Evolutionary conservation across 2,113 vertebrate species (phyloP).

Genomic region (Chloropsis cyanopogon): DNA sequence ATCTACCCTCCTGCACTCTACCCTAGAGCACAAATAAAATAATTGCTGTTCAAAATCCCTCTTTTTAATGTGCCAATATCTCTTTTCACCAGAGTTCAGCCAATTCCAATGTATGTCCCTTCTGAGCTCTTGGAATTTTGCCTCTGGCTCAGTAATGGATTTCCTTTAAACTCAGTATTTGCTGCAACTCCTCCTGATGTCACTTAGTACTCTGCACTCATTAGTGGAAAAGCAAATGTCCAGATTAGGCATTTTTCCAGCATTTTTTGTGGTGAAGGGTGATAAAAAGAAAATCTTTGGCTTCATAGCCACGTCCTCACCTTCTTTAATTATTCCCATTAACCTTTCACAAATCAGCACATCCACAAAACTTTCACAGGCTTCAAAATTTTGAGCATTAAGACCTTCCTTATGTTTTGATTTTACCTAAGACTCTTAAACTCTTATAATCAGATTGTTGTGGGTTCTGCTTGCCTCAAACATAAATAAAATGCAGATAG

Average conservation of each 20-base stretch:
- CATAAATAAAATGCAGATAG: background rate
- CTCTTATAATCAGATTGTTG: background rate
- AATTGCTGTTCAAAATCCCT: background rate
- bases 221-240: background rate
- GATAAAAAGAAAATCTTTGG: background rate
- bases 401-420: background rate
- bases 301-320: background rate
- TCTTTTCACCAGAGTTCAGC: background rate
- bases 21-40: background rate
- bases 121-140: background rate
- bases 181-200: background rate
- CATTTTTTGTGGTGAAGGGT: background rate
- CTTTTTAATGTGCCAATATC: background rate
- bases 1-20: background rate
- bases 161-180: background rate
- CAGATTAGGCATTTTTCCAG: background rate
- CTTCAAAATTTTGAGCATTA: background rate
- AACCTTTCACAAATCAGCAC: background rate
- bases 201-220: background rate
- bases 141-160: background rate
- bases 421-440: background rate
- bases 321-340: background rate
- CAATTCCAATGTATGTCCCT: background rate
- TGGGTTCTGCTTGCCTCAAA: background rate
- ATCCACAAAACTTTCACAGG: background rate